Percentiles rank a stretch among this genome's conserved stretches.
Evolutionary conservation across 2,113 vertebrate genomes (phyloP).

Genomic region (Hyperoodon ampullatus): DNA sequence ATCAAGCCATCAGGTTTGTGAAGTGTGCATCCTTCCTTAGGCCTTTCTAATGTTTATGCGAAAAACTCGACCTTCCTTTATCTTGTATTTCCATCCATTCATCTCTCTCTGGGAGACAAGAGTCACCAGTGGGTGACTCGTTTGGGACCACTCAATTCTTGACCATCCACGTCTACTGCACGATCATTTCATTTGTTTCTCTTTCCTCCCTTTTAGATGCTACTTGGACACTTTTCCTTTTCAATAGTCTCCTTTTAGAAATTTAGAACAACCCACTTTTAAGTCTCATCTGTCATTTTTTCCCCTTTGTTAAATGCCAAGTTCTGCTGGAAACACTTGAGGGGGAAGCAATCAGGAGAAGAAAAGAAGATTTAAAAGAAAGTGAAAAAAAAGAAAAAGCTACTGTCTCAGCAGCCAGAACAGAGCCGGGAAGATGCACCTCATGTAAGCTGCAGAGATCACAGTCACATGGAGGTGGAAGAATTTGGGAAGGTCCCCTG

Average conservation of each 20-base stretch:
- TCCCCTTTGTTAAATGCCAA: not conserved
- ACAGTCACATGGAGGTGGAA: not conserved
- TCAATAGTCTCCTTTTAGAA: not conserved
- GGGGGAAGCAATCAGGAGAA: no score
- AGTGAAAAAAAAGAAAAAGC: not conserved
- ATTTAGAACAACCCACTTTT: not conserved
- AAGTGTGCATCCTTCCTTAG: rapidly evolving
- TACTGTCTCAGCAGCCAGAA: not conserved
- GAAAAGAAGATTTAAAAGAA: not conserved
- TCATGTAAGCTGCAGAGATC: not conserved
- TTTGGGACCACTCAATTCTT: rapidly evolving
- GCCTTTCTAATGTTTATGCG: not conserved
- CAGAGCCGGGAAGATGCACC: rapidly evolving
- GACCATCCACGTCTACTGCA: rapidly evolving
- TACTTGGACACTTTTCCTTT: not conserved
- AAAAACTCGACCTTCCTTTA: not conserved
- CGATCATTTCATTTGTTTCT: not conserved
- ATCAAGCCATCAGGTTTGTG: rapidly evolving
- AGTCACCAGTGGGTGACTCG: rapidly evolving
- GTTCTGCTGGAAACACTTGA: not conserved
- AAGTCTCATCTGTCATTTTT: not conserved
- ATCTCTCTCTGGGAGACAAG: not conserved
- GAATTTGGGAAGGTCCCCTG: not conserved
- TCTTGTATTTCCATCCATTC: rapidly evolving
- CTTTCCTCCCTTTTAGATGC: not conserved